Conservation (phyloP, 2,113 vertebrate genomes). For the Dipodomys ordii region DNA sequence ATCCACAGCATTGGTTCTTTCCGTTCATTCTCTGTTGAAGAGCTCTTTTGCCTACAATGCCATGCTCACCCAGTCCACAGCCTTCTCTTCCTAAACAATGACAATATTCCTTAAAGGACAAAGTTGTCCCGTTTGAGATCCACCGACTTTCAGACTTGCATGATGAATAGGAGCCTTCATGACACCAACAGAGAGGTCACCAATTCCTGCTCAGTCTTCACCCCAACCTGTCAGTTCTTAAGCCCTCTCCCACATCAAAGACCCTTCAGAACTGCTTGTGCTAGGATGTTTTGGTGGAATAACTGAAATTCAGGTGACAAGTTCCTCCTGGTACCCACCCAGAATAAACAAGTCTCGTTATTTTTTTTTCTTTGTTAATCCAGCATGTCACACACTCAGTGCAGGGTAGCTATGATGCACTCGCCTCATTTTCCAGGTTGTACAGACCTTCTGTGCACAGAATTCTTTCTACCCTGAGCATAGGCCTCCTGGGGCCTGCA, state of each 20-base stretch:
- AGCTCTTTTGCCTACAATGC: neutral
- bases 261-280: neutral
- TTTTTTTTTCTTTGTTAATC: neutral
- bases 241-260: neutral
- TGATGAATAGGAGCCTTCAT: neutral
- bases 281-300: neutral
- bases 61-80: neutral
- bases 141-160: neutral
- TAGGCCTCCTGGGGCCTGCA: fast-evolving
- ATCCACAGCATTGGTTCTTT: neutral
- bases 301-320: neutral
- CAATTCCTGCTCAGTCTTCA: neutral
- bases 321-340: neutral
- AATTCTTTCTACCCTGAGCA: too few species aligned
- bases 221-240: neutral
- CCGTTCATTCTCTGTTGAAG: neutral
- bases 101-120: neutral
- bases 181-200: neutral
- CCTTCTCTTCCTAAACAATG: neutral
- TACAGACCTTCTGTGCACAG: fast-evolving
- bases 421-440: neutral
- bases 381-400: too few species aligned
- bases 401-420: too few species aligned
- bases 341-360: neutral
- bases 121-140: neutral